Evolutionary conservation across 1,140 invertebrate species (phyloP).

Genomic region (Eriocheir sinensis): DNA sequence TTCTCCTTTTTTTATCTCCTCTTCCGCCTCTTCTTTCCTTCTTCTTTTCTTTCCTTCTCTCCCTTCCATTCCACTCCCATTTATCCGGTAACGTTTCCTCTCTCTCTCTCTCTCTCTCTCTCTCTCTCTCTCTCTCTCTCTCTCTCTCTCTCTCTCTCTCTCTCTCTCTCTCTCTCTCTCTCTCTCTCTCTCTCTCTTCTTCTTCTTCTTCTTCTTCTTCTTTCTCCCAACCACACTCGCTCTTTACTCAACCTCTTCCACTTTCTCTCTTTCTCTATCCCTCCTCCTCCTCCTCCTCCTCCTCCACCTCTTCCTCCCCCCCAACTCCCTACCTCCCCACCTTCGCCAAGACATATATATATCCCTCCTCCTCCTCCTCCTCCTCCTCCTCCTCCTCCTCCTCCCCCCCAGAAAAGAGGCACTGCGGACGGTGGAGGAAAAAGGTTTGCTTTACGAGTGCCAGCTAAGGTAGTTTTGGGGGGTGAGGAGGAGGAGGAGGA

Average conservation of each 20-base stretch:
- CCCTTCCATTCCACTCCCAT: not conserved
- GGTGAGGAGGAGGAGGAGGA: not conserved
- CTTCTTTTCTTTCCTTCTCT: not conserved
- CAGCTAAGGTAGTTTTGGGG: conserved; percentile 65
- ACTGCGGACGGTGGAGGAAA: conserved; percentile 48
- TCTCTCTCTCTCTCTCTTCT: not conserved
- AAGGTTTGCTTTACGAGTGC: conserved; percentile 66
- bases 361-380: not conserved
- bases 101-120: not conserved
- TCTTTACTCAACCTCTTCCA: not conserved
- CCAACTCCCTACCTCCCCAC: not conserved
- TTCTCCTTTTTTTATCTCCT: not conserved
- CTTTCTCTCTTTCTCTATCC: not conserved
- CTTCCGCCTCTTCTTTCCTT: not conserved
- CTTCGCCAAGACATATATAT: not conserved
- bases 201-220: not conserved
- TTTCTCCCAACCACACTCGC: not conserved
- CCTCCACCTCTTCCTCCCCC: not conserved
- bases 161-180: not conserved
- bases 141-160: not conserved
- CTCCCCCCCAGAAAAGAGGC: conserved; percentile 44
- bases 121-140: not conserved
- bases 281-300: not conserved
- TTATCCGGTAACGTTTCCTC: not conserved
- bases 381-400: not conserved